Evolutionary conservation across 1,140 invertebrate species (phyloP).

Genomic region (Drosophila biarmipes): DNA sequence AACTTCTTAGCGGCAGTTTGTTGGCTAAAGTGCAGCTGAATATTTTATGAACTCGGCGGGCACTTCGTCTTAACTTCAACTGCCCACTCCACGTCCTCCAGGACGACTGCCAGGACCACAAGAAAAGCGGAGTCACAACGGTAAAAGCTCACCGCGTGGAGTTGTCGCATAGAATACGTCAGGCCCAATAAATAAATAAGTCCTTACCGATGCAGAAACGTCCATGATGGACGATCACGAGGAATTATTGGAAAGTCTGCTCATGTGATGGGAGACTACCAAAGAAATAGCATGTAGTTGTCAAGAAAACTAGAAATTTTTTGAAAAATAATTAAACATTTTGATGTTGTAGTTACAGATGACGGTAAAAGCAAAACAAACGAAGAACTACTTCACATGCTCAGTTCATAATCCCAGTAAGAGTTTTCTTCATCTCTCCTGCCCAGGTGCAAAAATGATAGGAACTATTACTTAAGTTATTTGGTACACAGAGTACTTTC

Average conservation of each 20-base stretch:
- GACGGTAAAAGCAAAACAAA: too few species aligned
- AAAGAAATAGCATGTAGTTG: too few species aligned
- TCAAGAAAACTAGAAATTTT: too few species aligned
- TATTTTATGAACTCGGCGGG: slow-evolving; percentile 79
- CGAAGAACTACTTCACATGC: too few species aligned
- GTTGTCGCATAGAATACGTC: slow-evolving; percentile 54
- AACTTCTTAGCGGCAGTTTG: slow-evolving; percentile 79
- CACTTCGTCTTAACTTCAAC: slow-evolving; percentile 69
- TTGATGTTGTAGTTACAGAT: too few species aligned
- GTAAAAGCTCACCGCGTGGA: slow-evolving; percentile 33
- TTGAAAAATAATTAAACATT: too few species aligned
- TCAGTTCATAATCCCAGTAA: too few species aligned
- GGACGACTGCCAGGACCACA: slow-evolving; percentile 19
- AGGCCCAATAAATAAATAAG: slow-evolving; percentile 63
- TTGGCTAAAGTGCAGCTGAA: slow-evolving; percentile 75
- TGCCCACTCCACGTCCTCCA: slow-evolving; percentile 22
- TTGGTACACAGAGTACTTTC: not conserved
- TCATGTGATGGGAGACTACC: too few species aligned
- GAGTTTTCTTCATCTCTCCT: too few species aligned
- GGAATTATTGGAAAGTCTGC: too few species aligned
- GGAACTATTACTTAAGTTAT: not conserved
- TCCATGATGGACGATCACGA: not conserved
- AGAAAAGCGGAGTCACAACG: slow-evolving; percentile 13
- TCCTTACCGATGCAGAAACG: slow-evolving; percentile 29
- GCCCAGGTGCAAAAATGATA: too few species aligned